phyloP scores from a whole-genome alignment of 2,888 invertebrate species.

The Metacarcinus magister region DNA sequence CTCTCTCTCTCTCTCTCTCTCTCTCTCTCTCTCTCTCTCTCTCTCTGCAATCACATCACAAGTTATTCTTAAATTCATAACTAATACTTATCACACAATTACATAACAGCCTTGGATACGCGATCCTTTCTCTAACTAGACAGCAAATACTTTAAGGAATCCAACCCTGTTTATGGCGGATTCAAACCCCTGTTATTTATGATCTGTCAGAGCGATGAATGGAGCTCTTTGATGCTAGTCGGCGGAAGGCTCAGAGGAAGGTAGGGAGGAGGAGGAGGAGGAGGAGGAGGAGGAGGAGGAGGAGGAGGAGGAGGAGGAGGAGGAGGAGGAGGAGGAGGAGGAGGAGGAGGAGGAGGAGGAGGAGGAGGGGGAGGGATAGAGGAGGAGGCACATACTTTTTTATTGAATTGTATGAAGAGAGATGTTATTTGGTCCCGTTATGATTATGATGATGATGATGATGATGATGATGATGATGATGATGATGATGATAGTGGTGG shows the following conservation, averaged over 20 bases:
- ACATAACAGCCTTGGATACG: background rate
- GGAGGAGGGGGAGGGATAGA: too few species aligned
- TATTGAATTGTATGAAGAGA: slow-evolving; percentile 27
- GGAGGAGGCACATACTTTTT: background rate
- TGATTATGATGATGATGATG: slow-evolving; percentile 28
- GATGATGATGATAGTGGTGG: background rate
- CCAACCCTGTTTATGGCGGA: slow-evolving; percentile 14
- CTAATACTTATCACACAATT: background rate
- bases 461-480: slow-evolving; percentile 36
- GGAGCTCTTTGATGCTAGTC: slow-evolving; percentile 6
- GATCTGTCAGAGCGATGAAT: slow-evolving; percentile 45
- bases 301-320: background rate
- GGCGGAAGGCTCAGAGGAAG: background rate
- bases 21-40: background rate
- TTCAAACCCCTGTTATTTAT: slow-evolving; percentile 35
- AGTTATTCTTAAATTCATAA: background rate
- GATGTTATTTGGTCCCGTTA: background rate
- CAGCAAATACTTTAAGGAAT: slow-evolving; percentile 33
- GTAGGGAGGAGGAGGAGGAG: background rate
- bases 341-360: too few species aligned
- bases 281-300: background rate
- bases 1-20: background rate
- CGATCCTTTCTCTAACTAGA: background rate
- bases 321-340: background rate
- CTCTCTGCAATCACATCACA: background rate